A percentile compares a stretch with the other conserved stretches of the same genome.
Evolutionary conservation across 2,888 invertebrate genomes (phyloP).

Genomic region (Quadriops clusia): DNA sequence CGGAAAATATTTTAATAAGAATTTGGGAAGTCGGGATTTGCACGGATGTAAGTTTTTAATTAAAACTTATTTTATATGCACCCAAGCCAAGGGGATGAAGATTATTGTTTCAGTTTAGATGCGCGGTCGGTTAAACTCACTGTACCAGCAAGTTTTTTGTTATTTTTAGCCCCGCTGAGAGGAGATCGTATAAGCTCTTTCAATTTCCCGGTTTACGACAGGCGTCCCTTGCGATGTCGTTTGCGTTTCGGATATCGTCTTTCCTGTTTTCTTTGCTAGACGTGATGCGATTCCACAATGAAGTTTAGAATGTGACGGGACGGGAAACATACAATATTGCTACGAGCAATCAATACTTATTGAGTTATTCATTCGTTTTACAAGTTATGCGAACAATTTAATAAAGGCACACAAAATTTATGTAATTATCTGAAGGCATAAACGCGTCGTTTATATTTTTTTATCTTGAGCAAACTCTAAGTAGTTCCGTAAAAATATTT

Average conservation of each 20-base stretch:
- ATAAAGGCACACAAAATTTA: no score
- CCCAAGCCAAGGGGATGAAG: conserved; percentile 12
- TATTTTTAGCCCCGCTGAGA: conserved; percentile 24
- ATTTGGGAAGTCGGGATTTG: no score
- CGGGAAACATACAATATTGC: no score
- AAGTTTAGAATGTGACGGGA: conserved; percentile 22
- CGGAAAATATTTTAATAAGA: conserved; percentile 22
- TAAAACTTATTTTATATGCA: conserved; percentile 20
- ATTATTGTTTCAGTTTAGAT: conserved; percentile 16
- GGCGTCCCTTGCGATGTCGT: conserved; percentile 23
- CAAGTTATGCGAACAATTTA: no score
- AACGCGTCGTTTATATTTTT: no score
- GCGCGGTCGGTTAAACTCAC: conserved; percentile 15
- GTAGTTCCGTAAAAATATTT: no score
- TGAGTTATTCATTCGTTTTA: no score
- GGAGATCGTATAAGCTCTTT: conserved; percentile 25
- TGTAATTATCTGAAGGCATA: no score
- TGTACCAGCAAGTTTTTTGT: conserved; percentile 18
- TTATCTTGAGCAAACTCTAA: no score
- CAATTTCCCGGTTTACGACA: conserved; percentile 28
- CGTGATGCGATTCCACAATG: conserved; percentile 19
- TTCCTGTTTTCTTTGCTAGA: conserved; percentile 25
- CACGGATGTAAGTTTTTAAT: conserved; percentile 21
- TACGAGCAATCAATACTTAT: no score
- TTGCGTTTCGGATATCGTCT: conserved; percentile 26